These are phyloP conservation scores for Drosophila cognata DNA, from an alignment of 2,888 invertebrate genomes.

Conservation along the genomic window DNA sequence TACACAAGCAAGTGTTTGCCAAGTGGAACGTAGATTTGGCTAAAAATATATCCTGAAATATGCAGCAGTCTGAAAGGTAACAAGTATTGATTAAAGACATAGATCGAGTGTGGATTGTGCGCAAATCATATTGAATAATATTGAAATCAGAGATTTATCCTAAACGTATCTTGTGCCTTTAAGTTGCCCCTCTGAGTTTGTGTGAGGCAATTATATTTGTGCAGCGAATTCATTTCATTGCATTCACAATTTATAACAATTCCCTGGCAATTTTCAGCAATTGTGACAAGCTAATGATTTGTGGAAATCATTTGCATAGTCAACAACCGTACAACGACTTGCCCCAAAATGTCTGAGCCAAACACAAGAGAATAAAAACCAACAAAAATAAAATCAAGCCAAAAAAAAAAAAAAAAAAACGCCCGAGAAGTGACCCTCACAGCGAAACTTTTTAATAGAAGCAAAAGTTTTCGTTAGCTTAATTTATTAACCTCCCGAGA, in stretches of 20 bases:
- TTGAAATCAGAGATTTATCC: too few relatives aligned
- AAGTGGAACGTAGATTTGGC: conserved; percentile 1
- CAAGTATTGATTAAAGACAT: background rate
- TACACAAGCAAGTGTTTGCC: conserved; percentile 7
- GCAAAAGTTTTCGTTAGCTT: conserved; percentile 68
- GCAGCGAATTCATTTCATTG: conserved; percentile 2
- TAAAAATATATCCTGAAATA: background rate
- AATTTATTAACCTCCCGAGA: conserved; percentile 80
- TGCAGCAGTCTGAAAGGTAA: background rate
- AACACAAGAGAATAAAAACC: conserved; percentile 5
- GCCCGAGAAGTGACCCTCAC: conserved; percentile 12
- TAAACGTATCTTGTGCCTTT: too few relatives aligned
- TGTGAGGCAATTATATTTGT: background rate
- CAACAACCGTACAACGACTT: conserved; percentile 19
- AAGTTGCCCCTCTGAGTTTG: background rate
- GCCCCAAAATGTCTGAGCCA: conserved; percentile 3
- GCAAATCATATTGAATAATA: background rate
- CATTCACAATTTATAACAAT: conserved; percentile 11
- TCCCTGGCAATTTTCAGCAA: conserved; percentile 24
- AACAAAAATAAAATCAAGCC: conserved; percentile 1
- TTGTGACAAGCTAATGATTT: conserved; percentile 58
- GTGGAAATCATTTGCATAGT: conserved; percentile 51
- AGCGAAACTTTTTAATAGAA: conserved; percentile 75
- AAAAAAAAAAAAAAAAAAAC: background rate
- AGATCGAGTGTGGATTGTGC: background rate